Evolutionary conservation across 2,888 invertebrate species (phyloP), one percentile per base, ranked within the genome.

Genomic region (Polyommatus icarus): DNA sequence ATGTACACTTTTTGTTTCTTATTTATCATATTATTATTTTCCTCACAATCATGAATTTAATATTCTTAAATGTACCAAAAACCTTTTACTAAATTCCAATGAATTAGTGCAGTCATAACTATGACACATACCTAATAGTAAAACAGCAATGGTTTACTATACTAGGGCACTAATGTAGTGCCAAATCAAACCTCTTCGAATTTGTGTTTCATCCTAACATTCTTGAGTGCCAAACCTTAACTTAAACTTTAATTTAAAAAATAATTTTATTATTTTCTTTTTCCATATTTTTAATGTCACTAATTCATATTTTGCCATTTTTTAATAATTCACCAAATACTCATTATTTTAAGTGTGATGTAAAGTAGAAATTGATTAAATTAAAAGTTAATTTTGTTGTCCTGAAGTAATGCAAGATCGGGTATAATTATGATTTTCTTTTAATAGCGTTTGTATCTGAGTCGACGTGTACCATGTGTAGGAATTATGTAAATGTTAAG

Each of bases 291-390:
- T 54, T 15, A 15, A 29, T 67, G 5, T 67, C 29, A 29, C 29
- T 61, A 1, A 67, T 67, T 67, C 67, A 29, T 67, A 67, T 2
- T 29, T 29, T 29, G 3, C 15, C 4, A 61, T 61, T 24, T 24
- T 29, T n/a, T 59, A n/a, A 29, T 54, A 15, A 50, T 50, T 54
- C 29, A 15, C 10, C 29, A 54, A 75, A 75, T 75, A 75, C 29
- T 54, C 54, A 75, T n/a, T 54, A 24, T 73, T 73, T 75, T 75
- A 75, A 75, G 75, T 75, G 92, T 93, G 92, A 92, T 93, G 92
- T 90, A 89, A 88, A 91, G 93, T 93, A 93, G 92, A 93, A 93
- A 92, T 88, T 87, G 87, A 86, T 88, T 87, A 87, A 85, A 83
- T 86, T 29, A 29, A 50, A 29, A 75, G 18, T 54, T 50, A 50